phyloP scores from a whole-genome alignment of 2,797 vertebrate species.

The Pseudomugil tenellus region DNA sequence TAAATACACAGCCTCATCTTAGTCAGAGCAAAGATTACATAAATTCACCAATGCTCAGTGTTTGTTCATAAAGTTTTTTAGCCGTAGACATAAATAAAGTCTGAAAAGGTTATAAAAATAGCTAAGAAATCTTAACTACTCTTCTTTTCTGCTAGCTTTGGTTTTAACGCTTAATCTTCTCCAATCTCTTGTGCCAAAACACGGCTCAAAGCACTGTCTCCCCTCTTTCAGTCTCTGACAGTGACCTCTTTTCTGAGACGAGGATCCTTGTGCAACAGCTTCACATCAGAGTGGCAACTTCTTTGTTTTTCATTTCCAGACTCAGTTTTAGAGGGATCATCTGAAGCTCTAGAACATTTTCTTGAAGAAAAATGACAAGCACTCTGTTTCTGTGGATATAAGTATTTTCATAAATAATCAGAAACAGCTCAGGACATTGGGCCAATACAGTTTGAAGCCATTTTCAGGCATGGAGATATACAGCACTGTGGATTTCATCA shows the following conservation, averaged over 20 bases:
- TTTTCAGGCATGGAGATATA: neutral
- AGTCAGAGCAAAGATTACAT: slow-evolving; percentile 5
- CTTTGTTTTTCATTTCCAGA: slow-evolving; percentile 54
- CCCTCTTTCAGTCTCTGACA: slow-evolving; percentile 46
- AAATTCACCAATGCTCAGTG: neutral
- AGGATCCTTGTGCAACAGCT: slow-evolving; percentile 43
- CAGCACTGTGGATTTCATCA: neutral
- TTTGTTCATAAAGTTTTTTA: neutral
- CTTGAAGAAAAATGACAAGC: slow-evolving; percentile 20
- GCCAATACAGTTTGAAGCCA: neutral
- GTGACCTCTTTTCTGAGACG: slow-evolving; percentile 41
- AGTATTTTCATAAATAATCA: neutral
- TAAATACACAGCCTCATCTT: neutral
- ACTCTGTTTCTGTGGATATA: neutral
- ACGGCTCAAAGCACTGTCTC: slow-evolving; percentile 38
- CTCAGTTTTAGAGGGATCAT: neutral
- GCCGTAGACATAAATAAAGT: slow-evolving; percentile 45
- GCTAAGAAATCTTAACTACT: slow-evolving; percentile 17
- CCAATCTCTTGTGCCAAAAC: slow-evolving; percentile 66
- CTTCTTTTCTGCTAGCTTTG: slow-evolving; percentile 62
- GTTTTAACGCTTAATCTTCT: slow-evolving; percentile 64
- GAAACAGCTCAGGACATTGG: neutral
- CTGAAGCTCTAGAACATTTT: neutral
- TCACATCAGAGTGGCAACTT: slow-evolving; percentile 50
- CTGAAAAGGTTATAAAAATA: slow-evolving; percentile 35